Evolutionary conservation across 2,888 invertebrate species (phyloP), one percentile per base, ranked within the genome.

Genomic region (Sinohyriopsis cumingii): DNA sequence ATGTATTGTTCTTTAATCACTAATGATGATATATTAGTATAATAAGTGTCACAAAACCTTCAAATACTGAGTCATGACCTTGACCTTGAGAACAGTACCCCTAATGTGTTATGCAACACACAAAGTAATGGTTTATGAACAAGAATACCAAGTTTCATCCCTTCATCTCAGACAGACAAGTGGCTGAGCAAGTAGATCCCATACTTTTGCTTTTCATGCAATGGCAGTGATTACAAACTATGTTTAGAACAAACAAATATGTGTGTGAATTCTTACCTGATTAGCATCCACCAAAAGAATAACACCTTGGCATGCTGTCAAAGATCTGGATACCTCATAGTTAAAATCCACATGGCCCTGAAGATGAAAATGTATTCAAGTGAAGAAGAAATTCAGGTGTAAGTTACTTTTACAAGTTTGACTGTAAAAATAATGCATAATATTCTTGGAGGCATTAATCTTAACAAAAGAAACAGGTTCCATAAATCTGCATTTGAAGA

Each of bases 301-400:
- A 0, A 97, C 98, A 18, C 98, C 98, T 92, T 98, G 96, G 87
- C 97, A 98, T 63, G 97, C 96, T 72, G 95, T 93, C 68, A 99
- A 92, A 64, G 98, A 98, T 68, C 98, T 92, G 1, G 95, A 94
- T 65, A 97, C 98, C 92, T 99, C 98, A 91, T 96, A 97, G 22
- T 95, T 94, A 90, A 99, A 99, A 90, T 99, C 99, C 0, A 98
- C 98, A 92, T 99, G 99, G 3, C 99, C 98, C 90, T 90, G 77
- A 63, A 81, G 69, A 55, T 56, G 56, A 64, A 57, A 22, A 24
- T 24, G n/a, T 59, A 59, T 55, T 59, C 22, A 22, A 59, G 12
- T 22, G 22, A 15, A 12, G 18, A 59, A 3, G 24, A 22, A 22
- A 12, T 15, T 12, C 19, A 3, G 3, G 59, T 24, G 3, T 24